A percentile compares a stretch with the other conserved stretches of the same genome.
Conservation (phyloP, 2,888 invertebrate genomes). For the Ornithoptera alexandrae region DNA sequence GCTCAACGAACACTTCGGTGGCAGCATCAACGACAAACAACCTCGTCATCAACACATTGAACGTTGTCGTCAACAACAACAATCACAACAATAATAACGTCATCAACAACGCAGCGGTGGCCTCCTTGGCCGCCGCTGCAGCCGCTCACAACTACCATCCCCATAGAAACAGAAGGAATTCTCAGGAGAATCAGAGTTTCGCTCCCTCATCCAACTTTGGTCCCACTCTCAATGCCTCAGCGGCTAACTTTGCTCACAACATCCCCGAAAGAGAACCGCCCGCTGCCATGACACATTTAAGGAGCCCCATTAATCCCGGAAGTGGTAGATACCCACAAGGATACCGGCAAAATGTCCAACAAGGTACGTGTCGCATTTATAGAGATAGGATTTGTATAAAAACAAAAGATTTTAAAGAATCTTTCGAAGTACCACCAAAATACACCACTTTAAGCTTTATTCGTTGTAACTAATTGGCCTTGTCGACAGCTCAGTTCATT, state of each 20-base stretch:
- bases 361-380: slow-evolving; percentile 66
- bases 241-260: slow-evolving; percentile 64
- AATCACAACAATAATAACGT: slow-evolving; percentile 78
- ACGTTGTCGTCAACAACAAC: slow-evolving; percentile 78
- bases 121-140: slow-evolving; percentile 73
- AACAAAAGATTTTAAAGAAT: slow-evolving; percentile 42
- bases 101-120: slow-evolving; percentile 75
- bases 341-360: slow-evolving; percentile 72
- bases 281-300: slow-evolving; percentile 73
- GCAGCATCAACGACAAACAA: slow-evolving; percentile 77
- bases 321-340: slow-evolving; percentile 73
- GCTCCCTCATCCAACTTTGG: slow-evolving; percentile 66
- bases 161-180: slow-evolving; percentile 69
- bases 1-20: slow-evolving; percentile 68
- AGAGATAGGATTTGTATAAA: slow-evolving; percentile 59
- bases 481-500: slow-evolving; percentile 69
- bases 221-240: slow-evolving; percentile 70
- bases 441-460: slow-evolving; percentile 64
- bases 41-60: slow-evolving; percentile 75
- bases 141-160: slow-evolving; percentile 75
- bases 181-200: slow-evolving; percentile 72
- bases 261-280: slow-evolving; percentile 67
- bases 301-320: slow-evolving; percentile 68
- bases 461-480: slow-evolving; percentile 67
- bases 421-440: slow-evolving; percentile 58